Evolutionary conservation across 1,140 invertebrate genomes (phyloP), one percentile per base, ranked within the genome.

Genomic region (Octopus sinensis): DNA sequence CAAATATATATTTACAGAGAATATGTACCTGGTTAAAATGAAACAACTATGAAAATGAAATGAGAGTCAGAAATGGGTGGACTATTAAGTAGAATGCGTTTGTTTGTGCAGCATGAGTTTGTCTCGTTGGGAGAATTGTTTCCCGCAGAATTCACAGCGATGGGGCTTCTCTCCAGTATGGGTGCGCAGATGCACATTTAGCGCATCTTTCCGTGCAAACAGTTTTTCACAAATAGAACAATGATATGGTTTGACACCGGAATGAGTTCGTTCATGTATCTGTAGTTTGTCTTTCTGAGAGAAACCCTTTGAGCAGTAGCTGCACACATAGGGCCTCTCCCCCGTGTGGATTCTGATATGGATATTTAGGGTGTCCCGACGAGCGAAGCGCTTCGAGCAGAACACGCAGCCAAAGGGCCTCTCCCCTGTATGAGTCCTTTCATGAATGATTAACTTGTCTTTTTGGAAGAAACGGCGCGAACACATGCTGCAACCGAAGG

Each of bases 351-450:
- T 95, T 84, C 94, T 93, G 23, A 97, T 92, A 90, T 84, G 83
- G 6, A 78, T 17, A 53, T 17, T 78, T 17, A 78, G 23, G 97
- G 98, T 99, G 88, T 98, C 97, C 82, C 12, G 62, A 13, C 99
- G 97, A 12, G 97, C 97, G 91, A 99, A 99, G 7, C 96, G 95
- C 90, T 99, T 98, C 79, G 96, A 96, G 91, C 97, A 99, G 88
- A 98, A 96, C 10, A 96, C 96, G 91, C 97, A 99, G 3, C 96
- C 96, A 91, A 97, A 99, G 0, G 97, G 98, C 88, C 98, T 99
- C 91, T 98, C 97, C 0, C 97, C 97, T 0, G 97, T 98, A 91
- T 99, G 98, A 5, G 96, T 97, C 51, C 97, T 92, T 83, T 98
- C 93, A 88, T 98, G 97, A 68, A n/a, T 13, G n/a, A n/a, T 68